A percentile compares a stretch with the other conserved stretches of the same genome.
These are phyloP conservation scores for Dasypus novemcinctus DNA, from an alignment of 2,113 vertebrate species.

Conservation along the genomic window DNA sequence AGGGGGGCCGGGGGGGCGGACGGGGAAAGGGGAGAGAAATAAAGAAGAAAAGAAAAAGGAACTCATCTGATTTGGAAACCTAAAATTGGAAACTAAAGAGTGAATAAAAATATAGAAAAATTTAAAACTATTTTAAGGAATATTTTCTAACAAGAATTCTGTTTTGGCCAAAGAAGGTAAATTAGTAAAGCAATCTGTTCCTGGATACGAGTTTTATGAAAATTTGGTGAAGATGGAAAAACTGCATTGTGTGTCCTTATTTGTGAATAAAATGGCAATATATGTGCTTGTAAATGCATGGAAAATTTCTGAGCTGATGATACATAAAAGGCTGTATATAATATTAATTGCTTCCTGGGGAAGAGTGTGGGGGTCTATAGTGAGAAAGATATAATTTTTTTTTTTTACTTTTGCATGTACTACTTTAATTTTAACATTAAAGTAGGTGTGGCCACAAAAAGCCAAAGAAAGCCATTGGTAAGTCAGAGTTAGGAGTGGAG, in stretches of 20 bases:
- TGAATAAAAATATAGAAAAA: slow-evolving; percentile 25
- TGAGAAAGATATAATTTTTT: background rate
- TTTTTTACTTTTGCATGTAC: background rate
- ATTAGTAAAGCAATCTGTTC: slow-evolving; percentile 7
- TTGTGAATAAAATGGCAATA: background rate
- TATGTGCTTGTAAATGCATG: background rate
- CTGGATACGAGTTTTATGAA: background rate
- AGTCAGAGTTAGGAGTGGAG: background rate
- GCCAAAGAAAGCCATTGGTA: background rate
- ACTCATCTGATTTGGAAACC: background rate
- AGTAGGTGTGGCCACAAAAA: background rate
- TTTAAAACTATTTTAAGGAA: background rate
- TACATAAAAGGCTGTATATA: background rate
- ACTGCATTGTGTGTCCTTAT: background rate
- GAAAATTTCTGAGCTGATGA: background rate
- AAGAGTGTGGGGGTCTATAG: background rate
- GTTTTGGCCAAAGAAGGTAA: background rate
- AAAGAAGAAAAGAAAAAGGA: too few species aligned
- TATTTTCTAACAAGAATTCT: slow-evolving; percentile 17
- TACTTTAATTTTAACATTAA: slow-evolving; percentile 22
- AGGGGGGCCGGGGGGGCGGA: too few species aligned
- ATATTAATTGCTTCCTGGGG: background rate
- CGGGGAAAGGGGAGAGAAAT: too few species aligned
- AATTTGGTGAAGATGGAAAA: background rate
- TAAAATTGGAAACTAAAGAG: background rate